Base-by-base conservation (phyloP, 2,113 vertebrate genomes). In the Erythrocebus patas region DNA sequence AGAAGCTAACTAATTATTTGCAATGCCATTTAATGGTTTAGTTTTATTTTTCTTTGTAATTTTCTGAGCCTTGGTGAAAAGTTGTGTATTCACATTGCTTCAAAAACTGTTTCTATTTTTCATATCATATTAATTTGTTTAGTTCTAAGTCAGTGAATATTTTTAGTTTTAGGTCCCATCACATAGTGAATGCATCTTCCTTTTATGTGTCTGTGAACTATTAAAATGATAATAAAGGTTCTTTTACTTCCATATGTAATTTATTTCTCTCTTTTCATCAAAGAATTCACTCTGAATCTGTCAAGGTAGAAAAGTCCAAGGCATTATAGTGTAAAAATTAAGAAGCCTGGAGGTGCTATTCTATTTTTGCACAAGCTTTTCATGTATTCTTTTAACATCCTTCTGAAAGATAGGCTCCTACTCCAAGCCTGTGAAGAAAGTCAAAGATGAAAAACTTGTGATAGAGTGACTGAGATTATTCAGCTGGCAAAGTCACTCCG, bases 361-460 rank as follows among this genome's bases (percentile, higher is more conserved):
- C 98, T 97, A 96, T 96, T 98, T 98, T 97, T 98, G 80, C 82
- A 88, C 95, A 3, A 4, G 94, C 97, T 98, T 99, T 99, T 98
- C 98, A 98, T 98, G 98, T 98, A 97, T 96, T 98, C 97, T 98
- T 98, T 98, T 98, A 98, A 98, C 96, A 97, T 87, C 75, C 97
- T 98, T 97, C 89, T 93, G 97, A 98, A 98, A 98, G 84, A 95
- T 48, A 85, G 88, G 83, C 90, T 98, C 91, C 97, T 98, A 97
- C 96, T 97, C 96, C 85, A 97, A 97, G 95, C 86, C 45, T 73
- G 30, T 43, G 43, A 98, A 98, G 93, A 98, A 98, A 98, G 97
- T 95, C 95, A 97, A 97, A 98, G 97, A 98, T 98, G 97, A 98
- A 98, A 97, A 98, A 97, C 97, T 98, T 98, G 82, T 73, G 95